Conservation (phyloP, 2,888 invertebrate genomes). For the Lordiphosa fenestrarum region DNA sequence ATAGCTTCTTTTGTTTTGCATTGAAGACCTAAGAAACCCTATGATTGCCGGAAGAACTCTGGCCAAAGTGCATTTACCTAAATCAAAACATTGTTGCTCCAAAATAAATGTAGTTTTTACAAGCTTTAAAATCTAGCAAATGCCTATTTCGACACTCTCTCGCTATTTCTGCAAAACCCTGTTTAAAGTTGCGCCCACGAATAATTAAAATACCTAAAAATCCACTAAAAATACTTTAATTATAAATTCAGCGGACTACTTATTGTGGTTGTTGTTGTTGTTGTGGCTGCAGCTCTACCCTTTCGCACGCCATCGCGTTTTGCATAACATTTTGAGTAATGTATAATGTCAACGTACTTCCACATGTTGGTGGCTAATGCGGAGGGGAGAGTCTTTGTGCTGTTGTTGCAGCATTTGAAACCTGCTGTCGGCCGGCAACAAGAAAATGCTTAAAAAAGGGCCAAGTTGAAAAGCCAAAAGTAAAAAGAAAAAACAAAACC, state of each 20-base stretch:
- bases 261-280: constrained; percentile 19
- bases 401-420: not conserved
- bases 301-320: constrained; percentile 60
- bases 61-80: no score
- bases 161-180: not conserved
- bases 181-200: constrained; percentile 3
- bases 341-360: constrained; percentile 71
- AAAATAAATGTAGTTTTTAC: no score
- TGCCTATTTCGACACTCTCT: constrained; percentile 4
- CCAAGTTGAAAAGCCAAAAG: constrained; percentile 22
- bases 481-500: constrained; percentile 14
- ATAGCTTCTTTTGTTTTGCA: no score
- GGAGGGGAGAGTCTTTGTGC: constrained; percentile 6
- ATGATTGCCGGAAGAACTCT: no score
- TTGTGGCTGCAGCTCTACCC: constrained; percentile 3
- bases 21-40: no score
- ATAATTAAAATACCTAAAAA: constrained; percentile 18
- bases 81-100: no score
- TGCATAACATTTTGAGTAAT: constrained; percentile 68
- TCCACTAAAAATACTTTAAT: constrained; percentile 32
- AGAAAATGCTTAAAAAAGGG: constrained; percentile 53
- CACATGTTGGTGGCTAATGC: constrained; percentile 14
- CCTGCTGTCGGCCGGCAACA: constrained; percentile 45
- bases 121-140: no score
- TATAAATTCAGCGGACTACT: constrained; percentile 36